Percentiles rank a stretch among this genome's conserved stretches.
phyloP scores from a whole-genome alignment of 1,140 invertebrate genomes.

The Trypoxylus dichotomus region DNA sequence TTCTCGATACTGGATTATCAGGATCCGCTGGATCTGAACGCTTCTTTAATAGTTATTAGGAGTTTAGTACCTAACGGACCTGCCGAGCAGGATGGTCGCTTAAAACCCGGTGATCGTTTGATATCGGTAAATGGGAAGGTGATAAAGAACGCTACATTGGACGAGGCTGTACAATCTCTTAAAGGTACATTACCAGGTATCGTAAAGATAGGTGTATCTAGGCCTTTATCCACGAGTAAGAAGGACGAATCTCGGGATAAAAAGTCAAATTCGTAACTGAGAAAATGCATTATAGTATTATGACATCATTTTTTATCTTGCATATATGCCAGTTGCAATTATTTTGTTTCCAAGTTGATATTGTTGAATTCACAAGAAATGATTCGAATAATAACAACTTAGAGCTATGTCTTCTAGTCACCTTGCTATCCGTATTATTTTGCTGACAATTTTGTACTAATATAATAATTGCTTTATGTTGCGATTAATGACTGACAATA shows the following conservation, averaged over 20 bases:
- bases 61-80: conserved; percentile 91
- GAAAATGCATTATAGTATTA: not conserved
- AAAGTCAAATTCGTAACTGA: not conserved
- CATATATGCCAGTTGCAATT: not conserved
- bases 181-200: conserved; percentile 82
- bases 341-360: too few species aligned
- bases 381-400: too few species aligned
- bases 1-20: conserved; percentile 95
- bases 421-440: too few species aligned
- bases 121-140: conserved; percentile 80
- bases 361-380: too few species aligned
- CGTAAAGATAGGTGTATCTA: conserved; percentile 83
- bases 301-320: not conserved
- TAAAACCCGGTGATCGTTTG: conserved; percentile 84
- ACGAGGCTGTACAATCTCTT: conserved; percentile 87
- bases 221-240: conserved; percentile 63
- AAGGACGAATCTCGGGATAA: not conserved
- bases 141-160: conserved; percentile 85
- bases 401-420: too few species aligned
- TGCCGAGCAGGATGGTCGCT: conserved; percentile 82
- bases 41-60: conserved; percentile 92
- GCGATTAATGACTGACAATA: too few species aligned
- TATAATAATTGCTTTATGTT: too few species aligned
- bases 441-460: too few species aligned
- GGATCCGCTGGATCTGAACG: conserved; percentile 84